Conservation (phyloP, 2,113 vertebrate species). For the Poeciliopsis prolifica region DNA sequence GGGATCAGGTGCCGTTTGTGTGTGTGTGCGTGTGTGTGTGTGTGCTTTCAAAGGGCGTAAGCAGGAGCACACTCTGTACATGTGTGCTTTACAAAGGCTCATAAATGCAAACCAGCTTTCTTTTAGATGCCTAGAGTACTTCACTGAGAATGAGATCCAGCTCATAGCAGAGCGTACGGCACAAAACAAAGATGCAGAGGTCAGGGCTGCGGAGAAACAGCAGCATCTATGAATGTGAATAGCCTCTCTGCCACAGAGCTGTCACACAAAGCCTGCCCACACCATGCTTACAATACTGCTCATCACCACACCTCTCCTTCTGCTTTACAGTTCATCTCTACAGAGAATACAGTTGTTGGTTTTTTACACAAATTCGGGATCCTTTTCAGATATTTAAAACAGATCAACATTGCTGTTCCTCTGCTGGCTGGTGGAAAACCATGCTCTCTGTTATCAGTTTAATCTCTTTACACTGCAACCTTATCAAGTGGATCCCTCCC, state of each 20-base stretch:
- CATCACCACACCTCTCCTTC: background rate
- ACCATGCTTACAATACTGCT: background rate
- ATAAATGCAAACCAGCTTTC: slow-evolving; percentile 21
- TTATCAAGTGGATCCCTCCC: too few species aligned
- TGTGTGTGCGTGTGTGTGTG: background rate
- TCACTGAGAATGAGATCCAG: slow-evolving; percentile 15
- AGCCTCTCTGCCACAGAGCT: slow-evolving; percentile 9
- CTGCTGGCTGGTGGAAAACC: too few species aligned
- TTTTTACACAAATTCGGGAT: too few species aligned
- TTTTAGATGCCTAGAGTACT: background rate
- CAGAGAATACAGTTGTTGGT: too few species aligned
- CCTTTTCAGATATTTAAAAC: too few species aligned
- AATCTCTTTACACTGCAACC: too few species aligned
- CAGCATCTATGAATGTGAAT: slow-evolving; percentile 14
- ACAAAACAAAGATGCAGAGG: slow-evolving; percentile 23
- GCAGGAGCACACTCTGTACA: too few species aligned
- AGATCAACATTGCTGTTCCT: too few species aligned
- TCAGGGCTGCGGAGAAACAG: slow-evolving; percentile 20
- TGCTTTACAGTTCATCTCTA: too few species aligned
- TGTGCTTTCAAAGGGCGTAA: slow-evolving; percentile 1
- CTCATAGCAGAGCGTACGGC: background rate
- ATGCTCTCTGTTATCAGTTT: too few species aligned
- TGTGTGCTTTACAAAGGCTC: too few species aligned
- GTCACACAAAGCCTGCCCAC: background rate
- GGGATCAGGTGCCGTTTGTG: slow-evolving; percentile 25